phyloP scores from a whole-genome alignment of 2,888 invertebrate species.

The Carcina quercana region DNA sequence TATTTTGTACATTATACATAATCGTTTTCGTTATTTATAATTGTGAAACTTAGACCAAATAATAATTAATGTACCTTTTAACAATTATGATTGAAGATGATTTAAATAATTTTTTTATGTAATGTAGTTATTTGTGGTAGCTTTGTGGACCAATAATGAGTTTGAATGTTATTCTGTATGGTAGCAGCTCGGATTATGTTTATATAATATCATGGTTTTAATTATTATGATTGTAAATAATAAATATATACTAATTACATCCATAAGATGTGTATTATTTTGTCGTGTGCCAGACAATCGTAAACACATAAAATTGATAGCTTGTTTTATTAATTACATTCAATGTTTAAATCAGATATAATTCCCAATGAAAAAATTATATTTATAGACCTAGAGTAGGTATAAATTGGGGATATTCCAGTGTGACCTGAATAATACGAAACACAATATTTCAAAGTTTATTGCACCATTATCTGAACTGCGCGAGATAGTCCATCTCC shows the following conservation, averaged over 20 bases:
- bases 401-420: no score
- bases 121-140: constrained; percentile 64
- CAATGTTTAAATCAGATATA: no score
- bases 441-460: constrained; percentile 14
- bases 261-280: constrained; percentile 37
- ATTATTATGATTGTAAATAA: constrained; percentile 68
- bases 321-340: no score
- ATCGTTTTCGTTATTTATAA: constrained; percentile 67
- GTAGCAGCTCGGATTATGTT: constrained; percentile 63
- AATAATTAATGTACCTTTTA: constrained; percentile 75
- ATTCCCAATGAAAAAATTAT: no score
- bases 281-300: not conserved
- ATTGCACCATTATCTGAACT: constrained; percentile 64
- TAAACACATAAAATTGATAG: not conserved
- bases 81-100: constrained; percentile 58
- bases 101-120: constrained; percentile 53
- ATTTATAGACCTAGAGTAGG: no score
- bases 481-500: constrained; percentile 89
- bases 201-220: constrained; percentile 60
- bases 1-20: constrained; percentile 63
- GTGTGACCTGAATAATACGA: no score
- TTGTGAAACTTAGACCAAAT: constrained; percentile 74
- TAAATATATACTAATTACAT: constrained; percentile 63
- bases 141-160: constrained; percentile 68
- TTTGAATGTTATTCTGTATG: constrained; percentile 62